Evolutionary conservation across 1,140 invertebrate genomes (phyloP).

Genomic region (Drosophila pandora): DNA sequence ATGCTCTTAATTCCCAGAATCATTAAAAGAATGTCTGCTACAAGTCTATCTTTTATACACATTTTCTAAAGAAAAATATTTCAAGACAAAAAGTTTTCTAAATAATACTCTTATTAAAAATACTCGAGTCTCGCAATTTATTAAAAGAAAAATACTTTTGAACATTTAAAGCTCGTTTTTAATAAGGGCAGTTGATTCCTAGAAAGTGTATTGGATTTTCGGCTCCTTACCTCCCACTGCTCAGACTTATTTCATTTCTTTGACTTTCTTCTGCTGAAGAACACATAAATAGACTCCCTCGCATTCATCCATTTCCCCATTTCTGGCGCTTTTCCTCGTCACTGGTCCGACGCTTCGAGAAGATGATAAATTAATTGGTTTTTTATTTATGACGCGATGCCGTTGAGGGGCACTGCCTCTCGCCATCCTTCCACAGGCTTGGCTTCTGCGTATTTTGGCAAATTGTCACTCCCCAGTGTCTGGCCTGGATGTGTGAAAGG

Average conservation of each 20-base stretch:
- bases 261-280: conserved; percentile 17
- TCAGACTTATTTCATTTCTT: conserved; percentile 14
- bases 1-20: conserved; percentile 5
- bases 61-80: no score
- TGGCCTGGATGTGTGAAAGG: conserved; percentile 47
- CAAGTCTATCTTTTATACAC: background rate
- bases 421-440: conserved; percentile 1
- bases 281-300: conserved; percentile 50
- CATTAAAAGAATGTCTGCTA: background rate
- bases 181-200: conserved; percentile 6
- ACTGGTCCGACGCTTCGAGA: conserved; percentile 41
- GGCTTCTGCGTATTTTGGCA: conserved; percentile 37
- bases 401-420: conserved; percentile 3
- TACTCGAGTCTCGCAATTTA: background rate
- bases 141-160: no score
- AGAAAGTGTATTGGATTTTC: conserved; percentile 8
- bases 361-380: conserved; percentile 79
- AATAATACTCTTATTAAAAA: no score
- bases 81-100: no score
- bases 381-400: conserved; percentile 70
- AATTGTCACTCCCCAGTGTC: conserved; percentile 36
- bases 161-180: background rate
- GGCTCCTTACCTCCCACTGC: background rate
- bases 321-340: conserved; percentile 19
- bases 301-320: background rate